Evolutionary conservation across 2,797 vertebrate genomes (phyloP).

Genomic region (Phyllotis vaccarum): DNA sequence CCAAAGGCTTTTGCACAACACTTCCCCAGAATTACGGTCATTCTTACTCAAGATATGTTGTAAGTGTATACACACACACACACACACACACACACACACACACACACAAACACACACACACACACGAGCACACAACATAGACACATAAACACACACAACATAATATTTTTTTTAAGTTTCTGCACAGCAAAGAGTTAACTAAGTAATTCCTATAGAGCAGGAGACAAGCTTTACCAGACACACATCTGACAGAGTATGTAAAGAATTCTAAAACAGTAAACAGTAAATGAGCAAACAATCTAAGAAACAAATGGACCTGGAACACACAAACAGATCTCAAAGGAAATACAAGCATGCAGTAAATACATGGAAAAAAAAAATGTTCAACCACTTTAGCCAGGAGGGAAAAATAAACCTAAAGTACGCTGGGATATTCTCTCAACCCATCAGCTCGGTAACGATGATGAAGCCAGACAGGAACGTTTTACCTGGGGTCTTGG

Average conservation of each 20-base stretch:
- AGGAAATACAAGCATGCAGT: neutral
- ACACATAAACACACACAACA: neutral
- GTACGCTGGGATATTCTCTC: neutral
- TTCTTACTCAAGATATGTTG: rapidly evolving
- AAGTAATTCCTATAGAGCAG: neutral
- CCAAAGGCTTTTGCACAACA: neutral
- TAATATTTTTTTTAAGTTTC: neutral
- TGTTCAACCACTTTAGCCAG: neutral
- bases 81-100: neutral
- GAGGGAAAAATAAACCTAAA: neutral
- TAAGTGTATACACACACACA: neutral
- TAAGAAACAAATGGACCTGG: neutral
- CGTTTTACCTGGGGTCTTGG: neutral
- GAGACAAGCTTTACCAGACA: neutral
- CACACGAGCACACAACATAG: neutral
- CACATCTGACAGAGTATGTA: neutral
- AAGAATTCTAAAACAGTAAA: neutral
- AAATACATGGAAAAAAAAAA: neutral
- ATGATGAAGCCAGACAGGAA: neutral
- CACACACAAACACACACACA: neutral
- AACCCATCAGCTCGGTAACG: neutral
- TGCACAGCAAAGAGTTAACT: neutral
- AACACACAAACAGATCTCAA: neutral
- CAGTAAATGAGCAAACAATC: neutral
- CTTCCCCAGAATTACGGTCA: neutral